Percentiles rank a stretch among this genome's conserved stretches.
phyloP scores from a whole-genome alignment of 2,888 invertebrate genomes.

The Hanleya hanleyi region DNA sequence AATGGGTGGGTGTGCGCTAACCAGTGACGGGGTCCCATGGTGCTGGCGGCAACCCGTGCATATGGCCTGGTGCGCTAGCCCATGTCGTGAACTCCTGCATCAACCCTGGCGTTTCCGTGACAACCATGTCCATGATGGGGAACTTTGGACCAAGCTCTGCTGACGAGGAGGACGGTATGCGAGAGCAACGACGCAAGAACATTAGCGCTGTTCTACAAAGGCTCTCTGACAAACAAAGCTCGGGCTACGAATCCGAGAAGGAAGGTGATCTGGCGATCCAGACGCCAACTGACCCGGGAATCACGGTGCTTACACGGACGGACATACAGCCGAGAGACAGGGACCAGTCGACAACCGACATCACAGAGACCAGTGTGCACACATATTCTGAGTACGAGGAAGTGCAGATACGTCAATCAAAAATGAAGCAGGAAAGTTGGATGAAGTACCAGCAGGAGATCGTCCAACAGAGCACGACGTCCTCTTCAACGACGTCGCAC shows the following conservation, averaged over 20 bases:
- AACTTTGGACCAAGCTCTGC: not conserved
- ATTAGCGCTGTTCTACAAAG: not conserved
- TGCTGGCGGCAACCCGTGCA: too few relatives aligned
- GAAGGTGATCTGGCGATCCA: not conserved
- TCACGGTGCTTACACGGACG: not conserved
- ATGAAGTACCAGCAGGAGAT: not conserved
- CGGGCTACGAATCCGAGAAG: slow-evolving; percentile 1
- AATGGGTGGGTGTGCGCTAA: too few relatives aligned
- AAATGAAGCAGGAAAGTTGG: not conserved
- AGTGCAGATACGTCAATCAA: not conserved
- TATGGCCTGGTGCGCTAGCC: too few relatives aligned
- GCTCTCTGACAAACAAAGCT: slow-evolving; percentile 14
- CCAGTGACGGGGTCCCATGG: too few relatives aligned
- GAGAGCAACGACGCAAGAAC: not conserved
- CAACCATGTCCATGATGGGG: not conserved
- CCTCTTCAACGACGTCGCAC: not conserved
- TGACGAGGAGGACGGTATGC: not conserved
- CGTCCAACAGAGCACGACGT: not conserved
- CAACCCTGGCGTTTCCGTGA: too few relatives aligned
- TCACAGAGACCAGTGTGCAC: not conserved
- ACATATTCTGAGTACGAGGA: not conserved
- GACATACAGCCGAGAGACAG: not conserved
- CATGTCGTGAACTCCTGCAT: too few relatives aligned
- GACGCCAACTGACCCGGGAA: not conserved
- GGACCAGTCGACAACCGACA: not conserved